Evolutionary conservation across 2,797 vertebrate genomes (phyloP), one percentile per base, ranked within the genome.

Genomic region (Phataginus tetradactyla): DNA sequence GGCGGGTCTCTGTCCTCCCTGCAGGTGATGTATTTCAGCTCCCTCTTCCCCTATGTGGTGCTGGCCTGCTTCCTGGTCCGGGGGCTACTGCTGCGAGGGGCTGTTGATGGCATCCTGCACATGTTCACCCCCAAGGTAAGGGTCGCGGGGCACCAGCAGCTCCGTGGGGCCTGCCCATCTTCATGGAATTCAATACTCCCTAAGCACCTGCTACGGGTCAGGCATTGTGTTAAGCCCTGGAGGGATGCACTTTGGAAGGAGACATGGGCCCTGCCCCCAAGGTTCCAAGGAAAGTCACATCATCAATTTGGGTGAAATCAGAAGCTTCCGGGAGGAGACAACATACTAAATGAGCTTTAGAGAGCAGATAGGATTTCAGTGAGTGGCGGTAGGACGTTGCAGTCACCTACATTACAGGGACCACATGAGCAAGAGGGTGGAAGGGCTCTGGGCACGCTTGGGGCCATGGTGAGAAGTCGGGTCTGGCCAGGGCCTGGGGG

Each of bases 11-110:
- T 91, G 72, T 94, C 74, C 86, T 88, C 66, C 79, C 23, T 25
- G 69, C 96, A 99, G 99, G 99, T 99, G 98, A 99, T 99, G 99
- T 99, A 99, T 97, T 99, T 99, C 99, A 99, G 99, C 98, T 99
- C 99, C 13, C 99, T 99, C 66, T 99, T 99, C 98, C 99, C 99
- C 5, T 99, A 99, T 0, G 98, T 99, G 98, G 99, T 99, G 95
- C 99, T 99, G 61, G 99, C 99, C 97, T 99, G 99, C 97, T 99
- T 99, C 98, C 97, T 99, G 98, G 98, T 99, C 87, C 98, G 99
- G 64, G 99, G 99, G 0, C 98, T 99, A 21, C 98, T 99, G 98
- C 99, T 99, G 95, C 99, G 99, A 1, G 99, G 99, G 75, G 99
- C 99, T 0, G 98, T 99, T 39, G 99, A 99, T 7, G 99, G 99